Evolutionary conservation across 2,888 invertebrate species (phyloP), one percentile per base, ranked within the genome.

Genomic region (Sialis lutaria): DNA sequence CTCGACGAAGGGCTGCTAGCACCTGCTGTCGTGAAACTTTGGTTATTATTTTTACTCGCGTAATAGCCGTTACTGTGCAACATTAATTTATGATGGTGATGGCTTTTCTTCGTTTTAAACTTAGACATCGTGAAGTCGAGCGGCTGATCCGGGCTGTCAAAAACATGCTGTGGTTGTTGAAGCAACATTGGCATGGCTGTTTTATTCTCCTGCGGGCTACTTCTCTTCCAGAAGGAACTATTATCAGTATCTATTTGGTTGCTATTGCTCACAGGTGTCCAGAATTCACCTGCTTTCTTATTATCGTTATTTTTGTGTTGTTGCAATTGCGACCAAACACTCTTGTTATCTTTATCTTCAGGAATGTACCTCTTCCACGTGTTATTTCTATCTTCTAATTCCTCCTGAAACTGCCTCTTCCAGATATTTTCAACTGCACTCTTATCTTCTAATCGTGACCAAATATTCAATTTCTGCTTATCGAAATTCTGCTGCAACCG

Each of bases 101-200:
- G 13, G 22, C 22, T 22, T 9, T 58, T 53, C 57, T 64, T 65
- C 56, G 65, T 63, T 53, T 66, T 67, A 52, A 73, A 66, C 50
- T 73, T 72, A 51, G 73, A 73, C 72, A 80, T 79, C 63, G 81
- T 81, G 68, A 81, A 82, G 70, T 82, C 82, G 57, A 81, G 70
- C 55, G 81, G 81, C 67, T 80, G 80, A 62, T 74, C 74, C 49
- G 61, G 64, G 49, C 60, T 67, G 55, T 60, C 52, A 52, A 65
- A 65, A 57, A 66, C 63, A 55, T 66, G 67, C 51, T 61, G 61
- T 49, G 59, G 56, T 60, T 72, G 70, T 56, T 74, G 74, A 63
- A 77, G 70, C 57, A 70, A 58, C 74, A 75, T 77, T 65, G 77
- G 78, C 73, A 76, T 74, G 59, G 70, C 71, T 54, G 53, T 56